Base-by-base conservation (phyloP, 1,140 invertebrate species). In the Caenorhabditis tropicalis region DNA sequence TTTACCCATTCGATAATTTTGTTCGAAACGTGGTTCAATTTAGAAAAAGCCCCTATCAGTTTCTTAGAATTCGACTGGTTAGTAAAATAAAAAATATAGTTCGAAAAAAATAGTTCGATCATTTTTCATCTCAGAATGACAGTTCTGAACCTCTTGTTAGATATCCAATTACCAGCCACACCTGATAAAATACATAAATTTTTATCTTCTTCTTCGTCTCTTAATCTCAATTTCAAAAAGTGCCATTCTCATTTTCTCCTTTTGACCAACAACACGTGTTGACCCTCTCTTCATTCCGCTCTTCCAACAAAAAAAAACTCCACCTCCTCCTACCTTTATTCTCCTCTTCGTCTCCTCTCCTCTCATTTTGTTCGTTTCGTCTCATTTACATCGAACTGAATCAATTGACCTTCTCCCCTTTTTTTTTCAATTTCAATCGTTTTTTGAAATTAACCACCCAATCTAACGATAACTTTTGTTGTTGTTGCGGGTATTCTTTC, bases 371-470 rank as follows among this genome's bases (percentile, higher is more conserved):
- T 43, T 74, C 65, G 65, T 43, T 74, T 74, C 65, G 65, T 43
- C 65, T 74, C 65, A 74, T 74, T 74, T 74, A 24, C 36, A 74
- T 74, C 65, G 65, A 39, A 74, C 15, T 7, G 21, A 58, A 58
- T 74, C 36, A 43, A 74, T 43, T 74, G 65, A 74, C 36, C 65
- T 74, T 74, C 65, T 74, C 36, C 21, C 60, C 19, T n/a, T 12
- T 46, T 46, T 46, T 46, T 12, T 46, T 46, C 43, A 46, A 12
- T 51, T 51, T 51, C 16, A 7, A n/a, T n/a, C 10, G 36, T 46
- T 74, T 74, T 74, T 43, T 21, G 65, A 74, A 74, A 74, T 74
- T 74, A 74, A 74, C 33, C 65, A 24, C 65, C n/a, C n/a, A n/a
- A n/a, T 58, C 29, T 60, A 19, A 12, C 21, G 9, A 58, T 36